Evolutionary conservation across 2,888 invertebrate species (phyloP).

Genomic region (Cetonia aurata): DNA sequence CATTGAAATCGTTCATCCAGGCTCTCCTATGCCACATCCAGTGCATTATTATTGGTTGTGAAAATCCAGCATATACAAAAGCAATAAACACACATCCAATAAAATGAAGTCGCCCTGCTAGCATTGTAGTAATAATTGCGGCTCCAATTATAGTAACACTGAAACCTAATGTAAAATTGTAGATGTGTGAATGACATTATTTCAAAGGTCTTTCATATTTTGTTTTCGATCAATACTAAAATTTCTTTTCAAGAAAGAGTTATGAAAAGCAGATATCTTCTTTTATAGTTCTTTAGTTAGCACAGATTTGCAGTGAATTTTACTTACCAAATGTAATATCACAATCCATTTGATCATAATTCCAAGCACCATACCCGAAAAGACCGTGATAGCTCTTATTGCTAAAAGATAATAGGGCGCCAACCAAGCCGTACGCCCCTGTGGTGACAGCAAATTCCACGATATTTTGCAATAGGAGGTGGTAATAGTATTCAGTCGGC

Average conservation of each 20-base stretch:
- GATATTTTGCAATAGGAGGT: conserved; percentile 63
- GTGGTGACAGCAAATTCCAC: conserved; percentile 60
- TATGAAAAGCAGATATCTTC: neutral
- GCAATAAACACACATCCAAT: conserved; percentile 57
- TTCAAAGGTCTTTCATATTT: neutral
- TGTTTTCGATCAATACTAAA: too few species aligned
- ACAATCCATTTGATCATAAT: conserved; percentile 49
- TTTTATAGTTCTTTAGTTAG: neutral
- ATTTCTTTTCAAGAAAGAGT: neutral
- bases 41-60: conserved; percentile 62
- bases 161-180: conserved; percentile 57
- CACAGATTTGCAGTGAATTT: neutral
- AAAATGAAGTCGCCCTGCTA: conserved; percentile 60
- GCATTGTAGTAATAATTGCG: conserved; percentile 59
- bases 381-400: conserved; percentile 56
- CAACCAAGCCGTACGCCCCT: conserved; percentile 58
- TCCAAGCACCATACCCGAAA: conserved; percentile 58
- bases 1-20: conserved; percentile 58
- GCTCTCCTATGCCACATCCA: conserved; percentile 62
- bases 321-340: conserved; percentile 51
- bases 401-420: conserved; percentile 56
- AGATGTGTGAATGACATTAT: too few species aligned
- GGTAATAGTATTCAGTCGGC: conserved; percentile 61
- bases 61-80: conserved; percentile 56
- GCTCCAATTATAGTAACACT: conserved; percentile 59